Evolutionary conservation across 2,888 invertebrate genomes (phyloP).

Genomic region (Euzetes globulus): DNA sequence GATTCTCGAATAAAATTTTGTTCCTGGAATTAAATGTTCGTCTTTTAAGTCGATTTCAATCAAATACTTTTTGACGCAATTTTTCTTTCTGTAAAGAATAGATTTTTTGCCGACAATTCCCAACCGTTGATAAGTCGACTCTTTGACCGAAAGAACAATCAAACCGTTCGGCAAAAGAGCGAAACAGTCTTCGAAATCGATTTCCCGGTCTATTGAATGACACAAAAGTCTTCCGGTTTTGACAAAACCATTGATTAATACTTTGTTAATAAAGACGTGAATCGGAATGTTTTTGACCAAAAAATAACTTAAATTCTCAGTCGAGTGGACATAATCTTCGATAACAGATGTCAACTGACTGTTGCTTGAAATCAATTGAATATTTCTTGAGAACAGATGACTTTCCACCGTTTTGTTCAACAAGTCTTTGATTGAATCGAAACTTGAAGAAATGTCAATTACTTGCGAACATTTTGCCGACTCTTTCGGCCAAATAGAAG

Average conservation of each 20-base stretch:
- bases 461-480: not conserved
- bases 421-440: not conserved
- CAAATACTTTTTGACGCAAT: constrained; percentile 30
- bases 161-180: constrained; percentile 18
- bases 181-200: constrained; percentile 30
- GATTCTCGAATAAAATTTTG: constrained; percentile 27
- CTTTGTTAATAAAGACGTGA: not conserved
- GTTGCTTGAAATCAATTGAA: constrained; percentile 1
- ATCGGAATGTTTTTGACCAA: not conserved
- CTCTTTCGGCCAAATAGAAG: not conserved
- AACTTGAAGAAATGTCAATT: not conserved
- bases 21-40: constrained; percentile 4
- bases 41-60: constrained; percentile 32
- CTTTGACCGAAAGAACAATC: constrained; percentile 34
- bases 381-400: not conserved
- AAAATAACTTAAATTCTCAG: not conserved
- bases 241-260: constrained; percentile 2
- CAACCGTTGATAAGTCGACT: constrained; percentile 33
- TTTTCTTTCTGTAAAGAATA: constrained; percentile 30
- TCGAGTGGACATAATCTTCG: not conserved
- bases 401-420: not conserved
- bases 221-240: not conserved
- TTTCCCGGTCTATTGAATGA: constrained; percentile 15
- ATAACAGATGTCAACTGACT: not conserved
- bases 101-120: constrained; percentile 33